phyloP scores from a whole-genome alignment of 2,113 vertebrate species.

The Calcarius ornatus region DNA sequence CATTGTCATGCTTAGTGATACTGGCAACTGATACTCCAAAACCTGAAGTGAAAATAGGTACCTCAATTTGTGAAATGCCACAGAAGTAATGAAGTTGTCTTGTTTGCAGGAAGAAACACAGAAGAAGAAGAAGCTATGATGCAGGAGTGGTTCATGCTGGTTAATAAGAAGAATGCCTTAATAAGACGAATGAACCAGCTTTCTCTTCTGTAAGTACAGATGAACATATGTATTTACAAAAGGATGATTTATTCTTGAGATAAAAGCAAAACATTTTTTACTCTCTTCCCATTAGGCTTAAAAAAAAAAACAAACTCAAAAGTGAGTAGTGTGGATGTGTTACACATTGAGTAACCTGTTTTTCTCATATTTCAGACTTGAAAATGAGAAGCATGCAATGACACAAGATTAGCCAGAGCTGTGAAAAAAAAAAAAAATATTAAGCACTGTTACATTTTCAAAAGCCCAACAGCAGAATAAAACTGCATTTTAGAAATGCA shows the following conservation, averaged over 20 bases:
- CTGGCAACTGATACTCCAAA: not conserved
- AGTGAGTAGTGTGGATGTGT: not conserved
- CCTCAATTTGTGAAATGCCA: not conserved
- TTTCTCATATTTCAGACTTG: slow-evolving; percentile 5
- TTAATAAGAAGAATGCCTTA: slow-evolving; percentile 99
- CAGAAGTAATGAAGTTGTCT: not conserved
- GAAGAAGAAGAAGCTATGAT: slow-evolving; percentile 99
- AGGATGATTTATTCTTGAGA: not conserved
- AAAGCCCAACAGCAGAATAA: not conserved
- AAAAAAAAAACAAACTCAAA: not conserved
- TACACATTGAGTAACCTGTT: not conserved
- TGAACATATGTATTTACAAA: not conserved
- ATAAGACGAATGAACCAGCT: slow-evolving; percentile 98
- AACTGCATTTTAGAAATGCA: not conserved
- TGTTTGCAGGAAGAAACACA: slow-evolving; percentile 90
- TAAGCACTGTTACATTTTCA: not conserved
- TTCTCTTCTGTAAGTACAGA: slow-evolving; percentile 89
- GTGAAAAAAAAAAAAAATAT: not conserved
- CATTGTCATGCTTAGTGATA: not conserved
- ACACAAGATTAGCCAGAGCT: slow-evolving; percentile 1
- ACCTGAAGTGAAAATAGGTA: not conserved
- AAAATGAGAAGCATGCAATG: not conserved
- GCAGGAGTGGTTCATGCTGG: slow-evolving; percentile 99
- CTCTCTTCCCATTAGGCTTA: not conserved
- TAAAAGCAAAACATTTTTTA: not conserved